Evolutionary conservation across 2,797 vertebrate genomes (phyloP).

Genomic region (Alca torda): DNA sequence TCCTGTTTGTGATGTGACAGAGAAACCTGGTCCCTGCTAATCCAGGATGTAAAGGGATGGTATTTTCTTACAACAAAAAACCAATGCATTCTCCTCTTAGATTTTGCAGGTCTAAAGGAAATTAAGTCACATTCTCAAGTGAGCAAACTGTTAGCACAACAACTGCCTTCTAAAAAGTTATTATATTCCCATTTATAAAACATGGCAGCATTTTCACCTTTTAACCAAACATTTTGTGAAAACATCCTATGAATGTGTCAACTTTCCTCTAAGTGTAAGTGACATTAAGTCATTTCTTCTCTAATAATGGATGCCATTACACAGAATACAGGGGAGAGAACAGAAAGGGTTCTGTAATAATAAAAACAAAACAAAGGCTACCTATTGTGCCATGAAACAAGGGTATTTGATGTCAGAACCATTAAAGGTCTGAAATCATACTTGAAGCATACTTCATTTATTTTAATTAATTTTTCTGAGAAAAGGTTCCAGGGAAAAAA

Average conservation of each 20-base stretch:
- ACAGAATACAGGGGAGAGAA: not conserved
- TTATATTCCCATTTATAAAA: constrained; percentile 20
- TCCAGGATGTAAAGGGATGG: not conserved
- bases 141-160: not conserved
- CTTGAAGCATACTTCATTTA: constrained; percentile 1
- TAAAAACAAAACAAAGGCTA: not conserved
- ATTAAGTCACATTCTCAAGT: not conserved
- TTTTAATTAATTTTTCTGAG: constrained; percentile 10
- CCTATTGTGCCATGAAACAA: not conserved
- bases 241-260: not conserved
- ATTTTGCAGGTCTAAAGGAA: not conserved
- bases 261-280: not conserved
- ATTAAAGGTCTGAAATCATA: not conserved
- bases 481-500: not conserved
- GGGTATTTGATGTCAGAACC: not conserved
- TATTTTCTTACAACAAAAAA: not conserved
- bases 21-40: not conserved
- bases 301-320: not conserved
- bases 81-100: not conserved
- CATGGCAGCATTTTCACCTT: not conserved
- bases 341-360: not conserved
- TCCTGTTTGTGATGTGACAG: not conserved
- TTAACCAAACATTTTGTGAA: not conserved
- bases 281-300: constrained; percentile 6
- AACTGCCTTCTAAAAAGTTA: not conserved